phyloP scores from a whole-genome alignment of 2,888 invertebrate species.

The Cerastoderma edule region DNA sequence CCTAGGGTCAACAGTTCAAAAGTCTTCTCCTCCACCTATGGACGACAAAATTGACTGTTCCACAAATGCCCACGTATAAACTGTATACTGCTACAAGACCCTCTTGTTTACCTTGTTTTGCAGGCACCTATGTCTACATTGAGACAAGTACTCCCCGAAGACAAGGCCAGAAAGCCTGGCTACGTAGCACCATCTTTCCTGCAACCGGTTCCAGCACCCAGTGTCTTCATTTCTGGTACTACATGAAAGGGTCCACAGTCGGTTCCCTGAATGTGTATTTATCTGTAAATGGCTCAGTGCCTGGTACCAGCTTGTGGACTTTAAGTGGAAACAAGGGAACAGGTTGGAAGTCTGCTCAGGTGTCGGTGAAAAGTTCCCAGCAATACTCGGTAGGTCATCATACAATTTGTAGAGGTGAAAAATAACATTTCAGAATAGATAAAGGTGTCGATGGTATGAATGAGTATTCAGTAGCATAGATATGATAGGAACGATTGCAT shows the following conservation, averaged over 20 bases:
- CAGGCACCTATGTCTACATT: conserved; percentile 72
- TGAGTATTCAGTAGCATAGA: too few relatives aligned
- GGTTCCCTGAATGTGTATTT: conserved; percentile 76
- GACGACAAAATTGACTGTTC: too few relatives aligned
- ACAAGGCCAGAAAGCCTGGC: conserved; percentile 72
- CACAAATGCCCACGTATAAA: too few relatives aligned
- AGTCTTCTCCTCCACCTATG: too few relatives aligned
- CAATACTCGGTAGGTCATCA: conserved; percentile 70
- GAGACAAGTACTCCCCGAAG: conserved; percentile 73
- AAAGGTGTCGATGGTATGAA: too few relatives aligned
- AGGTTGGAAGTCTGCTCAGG: conserved; percentile 70
- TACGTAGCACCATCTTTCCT: conserved; percentile 67
- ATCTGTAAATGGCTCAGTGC: conserved; percentile 62
- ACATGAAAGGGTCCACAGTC: conserved; percentile 77
- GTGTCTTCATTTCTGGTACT: conserved; percentile 80
- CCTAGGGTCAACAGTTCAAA: too few relatives aligned
- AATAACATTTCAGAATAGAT: too few relatives aligned
- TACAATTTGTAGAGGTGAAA: too few relatives aligned
- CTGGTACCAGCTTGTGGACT: conserved; percentile 70
- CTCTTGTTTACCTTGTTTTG: too few relatives aligned
- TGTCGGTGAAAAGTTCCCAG: conserved; percentile 63
- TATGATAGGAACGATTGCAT: too few relatives aligned
- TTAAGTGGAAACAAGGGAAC: conserved; percentile 69
- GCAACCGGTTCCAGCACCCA: conserved; percentile 62
- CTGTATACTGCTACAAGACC: too few relatives aligned